Evolutionary conservation across 2,113 vertebrate species (phyloP).

Genomic region (Odocoileus virginianus): DNA sequence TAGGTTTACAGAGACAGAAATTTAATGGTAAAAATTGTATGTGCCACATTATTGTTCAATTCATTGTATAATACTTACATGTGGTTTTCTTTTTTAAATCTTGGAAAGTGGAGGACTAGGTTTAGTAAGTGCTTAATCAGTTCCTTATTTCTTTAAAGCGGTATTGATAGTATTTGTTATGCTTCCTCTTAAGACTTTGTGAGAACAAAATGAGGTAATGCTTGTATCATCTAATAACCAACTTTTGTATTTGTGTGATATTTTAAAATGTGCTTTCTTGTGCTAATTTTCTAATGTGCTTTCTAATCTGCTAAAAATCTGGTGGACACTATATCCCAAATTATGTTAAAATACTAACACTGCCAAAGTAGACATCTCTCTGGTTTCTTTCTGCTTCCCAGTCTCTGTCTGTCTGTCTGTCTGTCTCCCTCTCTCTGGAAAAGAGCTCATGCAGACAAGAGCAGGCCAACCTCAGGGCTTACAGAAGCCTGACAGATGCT

Average conservation of each 20-base stretch:
- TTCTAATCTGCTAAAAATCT: neutral
- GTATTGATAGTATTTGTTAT: neutral
- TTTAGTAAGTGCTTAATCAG: neutral
- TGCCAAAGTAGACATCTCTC: neutral
- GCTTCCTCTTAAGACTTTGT: neutral
- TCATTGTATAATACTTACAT: neutral
- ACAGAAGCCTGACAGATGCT: neutral
- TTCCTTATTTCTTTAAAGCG: neutral
- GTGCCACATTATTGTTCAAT: neutral
- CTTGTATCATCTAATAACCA: neutral
- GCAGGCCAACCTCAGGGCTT: neutral
- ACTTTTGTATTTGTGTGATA: neutral
- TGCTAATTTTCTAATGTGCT: neutral
- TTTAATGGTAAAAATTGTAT: neutral
- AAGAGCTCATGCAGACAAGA: neutral
- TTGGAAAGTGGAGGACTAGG: neutral
- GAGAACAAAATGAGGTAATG: neutral
- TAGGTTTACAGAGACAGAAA: neutral
- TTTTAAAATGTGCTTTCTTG: neutral
- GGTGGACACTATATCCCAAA: neutral
- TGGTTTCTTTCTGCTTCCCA: neutral
- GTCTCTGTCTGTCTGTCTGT: neutral
- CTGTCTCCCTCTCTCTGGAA: neutral
- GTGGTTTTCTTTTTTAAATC: neutral
- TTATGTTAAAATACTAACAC: neutral